Base-by-base conservation (phyloP, 1,140 invertebrate species). In the Brachionus rotundiformis region DNA sequence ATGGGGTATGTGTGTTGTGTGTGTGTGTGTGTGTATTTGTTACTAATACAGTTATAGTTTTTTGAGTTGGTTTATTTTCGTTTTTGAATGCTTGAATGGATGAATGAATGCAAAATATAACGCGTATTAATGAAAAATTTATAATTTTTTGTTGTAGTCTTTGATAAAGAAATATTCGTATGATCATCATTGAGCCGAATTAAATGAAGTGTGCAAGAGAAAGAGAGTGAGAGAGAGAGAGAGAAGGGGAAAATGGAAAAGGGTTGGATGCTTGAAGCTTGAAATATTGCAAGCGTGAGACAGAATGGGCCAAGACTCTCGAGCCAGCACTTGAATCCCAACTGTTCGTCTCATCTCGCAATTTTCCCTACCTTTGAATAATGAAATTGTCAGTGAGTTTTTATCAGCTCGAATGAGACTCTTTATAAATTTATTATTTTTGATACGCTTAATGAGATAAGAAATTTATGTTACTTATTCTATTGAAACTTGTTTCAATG, bases 61-160 rank as follows among this genome's bases (percentile, higher is more conserved):
- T 33, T 36, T 29, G 36, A 31, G 36, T 68, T 29, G 63, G 36
- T 68, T 68, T 36, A 36, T 68, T 68, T 68, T 31, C 31, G 16
- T 68, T 39, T 68, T 73, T 73, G 68, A 73, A 73, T 73, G 68
- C 68, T 73, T 73, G 68, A 73, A 73, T 73, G 68, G 68, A 73
- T 73, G 68, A 44, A 73, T 73, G 68, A 73, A 44, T 73, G 68
- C 33, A 73, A 44, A 71, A 73, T 44, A 73, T 73, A 73, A 73
- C 68, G 68, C 68, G 39, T 73, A 73, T 73, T 73, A 73, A 73
- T 68, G 63, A 68, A 68, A 68, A 36, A 36, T 68, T 63, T 63
- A 29, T 63, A 29, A 29, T 63, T 63, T 54, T 63, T 63, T 63
- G 61, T 63, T 63, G 25, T 63, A 63, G 61, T 16, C 23, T 63